Evolutionary conservation across 2,797 vertebrate species (phyloP), one percentile per base, ranked within the genome.

Genomic region (Brachymystax lenok): DNA sequence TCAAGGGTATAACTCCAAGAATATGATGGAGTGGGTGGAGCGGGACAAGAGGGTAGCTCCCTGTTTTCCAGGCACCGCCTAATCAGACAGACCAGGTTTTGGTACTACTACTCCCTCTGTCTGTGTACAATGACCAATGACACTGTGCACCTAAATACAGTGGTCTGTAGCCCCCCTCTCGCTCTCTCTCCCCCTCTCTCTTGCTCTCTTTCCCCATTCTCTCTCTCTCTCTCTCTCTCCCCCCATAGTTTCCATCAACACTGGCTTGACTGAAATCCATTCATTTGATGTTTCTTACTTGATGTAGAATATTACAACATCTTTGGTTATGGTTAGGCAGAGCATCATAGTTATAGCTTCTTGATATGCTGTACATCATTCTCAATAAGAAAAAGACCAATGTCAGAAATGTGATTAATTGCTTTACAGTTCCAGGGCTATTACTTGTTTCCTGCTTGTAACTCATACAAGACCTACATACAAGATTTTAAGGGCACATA

Each of bases 21-120:
- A 30, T 66, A 79, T 64, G 71, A 75, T 17, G 16, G 14, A 30
- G 30, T 33, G 59, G 71, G 64, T 52, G 64, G 73, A 79, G 10
- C 54, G 17, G 54, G 54, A 56, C 14, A n/a, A 3, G 4, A 16
- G 19, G 19, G 54, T 6, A n/a, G 16, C 6, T 35, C 54, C 67
- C 70, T 67, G 69, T 14, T 67, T 61, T 50, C 28, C 54, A 79
- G 10, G 40, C 40, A 13, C 40, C 10, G 40, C 10, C 40, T 13
- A 10, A 46, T 46, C 40, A 46, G 40, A 10, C 40, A 46, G 40
- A 46, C 33, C 8, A 46, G 40, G 40, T 46, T 46, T 46, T 3
- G 2, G 10, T 12, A 13, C 40, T 10, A 46, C 40, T 46, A 46
- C 40, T 46, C 40, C 40, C 40, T 46, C 40, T 46, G 40, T 46